Evolutionary conservation across 2,797 vertebrate species (phyloP), one percentile per base, ranked within the genome.

Genomic region (Hippopotamyrus pictus): DNA sequence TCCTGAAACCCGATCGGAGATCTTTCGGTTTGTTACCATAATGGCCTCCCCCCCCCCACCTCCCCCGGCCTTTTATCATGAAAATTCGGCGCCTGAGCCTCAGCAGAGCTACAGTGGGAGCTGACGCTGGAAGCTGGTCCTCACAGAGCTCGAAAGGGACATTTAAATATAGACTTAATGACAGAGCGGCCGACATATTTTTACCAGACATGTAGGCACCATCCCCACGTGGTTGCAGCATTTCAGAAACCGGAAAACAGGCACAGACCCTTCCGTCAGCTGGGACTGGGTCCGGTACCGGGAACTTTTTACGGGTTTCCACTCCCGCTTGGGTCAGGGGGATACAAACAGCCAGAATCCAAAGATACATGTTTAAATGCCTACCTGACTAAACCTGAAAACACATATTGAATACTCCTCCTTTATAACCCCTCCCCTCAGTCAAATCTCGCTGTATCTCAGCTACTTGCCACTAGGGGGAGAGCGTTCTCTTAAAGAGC

Each of bases 131-230:
- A 25, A 6, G 22, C 0, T 4, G n/a, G 22, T 57, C 85, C 50
- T 87, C 59, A n/a, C 85, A n/a, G 85, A 14, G 53, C 22, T 37
- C 29, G 53, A 41, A 22, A 54, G 85, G 50, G 85, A 87, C 51
- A 59, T 54, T 57, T 87, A 87, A 87, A 87, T 87, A 87, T 87
- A 87, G 85, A 87, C 85, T 54, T 87, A 87, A 87, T 87, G 85
- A 87, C 51, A 87, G 85, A 59, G 25, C 19, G 82, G 82, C 41
- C 12, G 44, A 50, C 82, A 51, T 84, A 84, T 84, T 84, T 84
- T 84, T 84, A 50, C 46, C 82, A 84, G 46, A 84, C 46, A 84
- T 48, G 82, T 50, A 84, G 46, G 9, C 44, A 11, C 46, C 46
- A 44, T 79, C 33, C 73, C 41, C 73, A 8, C 33, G 37, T 3